Percentiles rank a stretch among this genome's conserved stretches.
Conservation (phyloP, 2,797 vertebrate genomes). For the Micrastur ruficollis region DNA sequence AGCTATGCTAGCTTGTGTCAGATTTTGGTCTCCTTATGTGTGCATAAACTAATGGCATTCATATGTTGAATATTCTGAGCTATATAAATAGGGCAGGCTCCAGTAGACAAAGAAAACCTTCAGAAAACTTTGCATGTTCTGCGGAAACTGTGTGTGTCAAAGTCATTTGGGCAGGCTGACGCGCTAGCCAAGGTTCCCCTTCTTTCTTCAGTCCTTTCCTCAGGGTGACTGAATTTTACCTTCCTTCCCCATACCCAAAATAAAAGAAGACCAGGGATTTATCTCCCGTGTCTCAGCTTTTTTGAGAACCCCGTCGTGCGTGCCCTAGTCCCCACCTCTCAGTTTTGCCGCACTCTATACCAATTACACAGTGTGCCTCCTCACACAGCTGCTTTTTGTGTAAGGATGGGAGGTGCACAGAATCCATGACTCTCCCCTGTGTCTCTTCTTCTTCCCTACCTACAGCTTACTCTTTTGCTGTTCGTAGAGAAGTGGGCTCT, state of each 20-base stretch:
- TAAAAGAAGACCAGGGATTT: background rate
- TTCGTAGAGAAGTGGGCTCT: background rate
- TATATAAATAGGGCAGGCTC: background rate
- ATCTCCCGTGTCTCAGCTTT: background rate
- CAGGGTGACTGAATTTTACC: background rate
- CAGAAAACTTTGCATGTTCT: background rate
- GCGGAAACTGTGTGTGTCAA: background rate
- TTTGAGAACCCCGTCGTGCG: background rate
- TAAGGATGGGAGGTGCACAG: background rate
- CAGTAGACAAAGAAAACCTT: background rate
- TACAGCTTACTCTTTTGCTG: rapidly evolving
- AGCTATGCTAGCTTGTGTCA: background rate
- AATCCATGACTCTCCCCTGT: background rate
- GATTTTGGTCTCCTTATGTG: background rate
- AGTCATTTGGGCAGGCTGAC: background rate
- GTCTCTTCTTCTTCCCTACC: background rate
- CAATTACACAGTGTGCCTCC: rapidly evolving
- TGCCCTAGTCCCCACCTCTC: background rate
- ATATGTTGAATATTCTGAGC: background rate
- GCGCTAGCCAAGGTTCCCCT: background rate
- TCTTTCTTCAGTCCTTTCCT: background rate
- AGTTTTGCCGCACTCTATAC: rapidly evolving
- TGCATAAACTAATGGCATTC: background rate
- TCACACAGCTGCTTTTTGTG: background rate
- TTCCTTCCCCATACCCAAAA: background rate